Evolutionary conservation across 2,113 vertebrate genomes (phyloP).

Genomic region (Nyctibius bracteatus): DNA sequence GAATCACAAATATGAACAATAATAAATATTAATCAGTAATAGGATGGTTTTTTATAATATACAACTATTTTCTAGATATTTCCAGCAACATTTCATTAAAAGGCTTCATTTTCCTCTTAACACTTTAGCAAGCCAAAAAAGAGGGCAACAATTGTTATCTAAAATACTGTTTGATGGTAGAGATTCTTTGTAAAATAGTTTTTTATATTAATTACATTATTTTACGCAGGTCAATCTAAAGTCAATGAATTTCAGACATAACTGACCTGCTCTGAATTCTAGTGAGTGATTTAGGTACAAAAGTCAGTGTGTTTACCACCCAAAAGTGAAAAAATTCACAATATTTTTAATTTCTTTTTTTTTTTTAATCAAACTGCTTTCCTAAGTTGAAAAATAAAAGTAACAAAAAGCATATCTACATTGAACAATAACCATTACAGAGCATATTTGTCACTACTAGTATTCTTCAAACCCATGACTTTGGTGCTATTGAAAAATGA

Average conservation of each 20-base stretch:
- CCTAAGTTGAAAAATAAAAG: background rate
- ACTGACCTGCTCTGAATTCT: background rate
- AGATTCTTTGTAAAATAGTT: background rate
- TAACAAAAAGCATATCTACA: background rate
- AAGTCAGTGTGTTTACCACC: background rate
- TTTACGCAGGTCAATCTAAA: background rate
- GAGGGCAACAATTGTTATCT: background rate
- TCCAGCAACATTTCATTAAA: background rate
- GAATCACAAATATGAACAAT: slow-evolving; percentile 35
- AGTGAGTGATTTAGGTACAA: background rate
- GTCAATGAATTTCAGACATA: background rate
- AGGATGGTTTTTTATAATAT: slow-evolving; percentile 11
- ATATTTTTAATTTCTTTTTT: background rate
- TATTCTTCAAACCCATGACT: background rate
- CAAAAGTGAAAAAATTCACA: background rate
- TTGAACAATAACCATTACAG: background rate
- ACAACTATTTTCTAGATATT: background rate
- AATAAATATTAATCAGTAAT: slow-evolving; percentile 45
- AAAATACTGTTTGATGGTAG: background rate
- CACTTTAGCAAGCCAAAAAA: background rate
- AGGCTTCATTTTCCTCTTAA: background rate
- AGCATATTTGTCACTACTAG: background rate
- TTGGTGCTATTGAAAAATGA: background rate
- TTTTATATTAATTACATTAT: background rate
- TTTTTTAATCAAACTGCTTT: background rate